These are phyloP conservation scores for Ceraclea dissimilis DNA, from an alignment of 2,888 invertebrate species.

Conservation along the genomic window DNA sequence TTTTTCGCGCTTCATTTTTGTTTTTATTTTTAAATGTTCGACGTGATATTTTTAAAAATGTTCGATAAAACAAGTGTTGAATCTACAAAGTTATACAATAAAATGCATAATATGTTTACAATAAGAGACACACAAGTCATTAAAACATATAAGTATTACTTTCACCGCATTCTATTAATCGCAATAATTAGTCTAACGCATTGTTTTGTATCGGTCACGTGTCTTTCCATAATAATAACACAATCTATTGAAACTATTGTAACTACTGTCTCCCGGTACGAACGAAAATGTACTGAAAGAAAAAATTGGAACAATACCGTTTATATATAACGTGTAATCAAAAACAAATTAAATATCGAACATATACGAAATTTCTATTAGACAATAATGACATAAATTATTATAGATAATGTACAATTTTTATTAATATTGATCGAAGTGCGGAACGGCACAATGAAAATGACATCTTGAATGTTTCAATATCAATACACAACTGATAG, in stretches of 20 bases:
- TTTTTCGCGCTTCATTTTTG: neutral
- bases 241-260: neutral
- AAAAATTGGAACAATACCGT: neutral
- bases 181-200: neutral
- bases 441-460: too few relatives aligned
- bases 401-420: too few relatives aligned
- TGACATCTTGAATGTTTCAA: too few relatives aligned
- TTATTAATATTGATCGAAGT: too few relatives aligned
- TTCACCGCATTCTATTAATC: neutral
- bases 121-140: neutral
- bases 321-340: conserved; percentile 3
- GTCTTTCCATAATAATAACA: neutral
- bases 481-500: too few relatives aligned
- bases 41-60: too few relatives aligned
- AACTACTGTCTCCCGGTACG: neutral
- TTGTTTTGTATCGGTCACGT: neutral
- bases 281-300: conserved; percentile 2
- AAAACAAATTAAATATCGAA: neutral
- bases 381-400: too few relatives aligned
- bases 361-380: too few relatives aligned
- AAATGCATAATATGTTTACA: neutral
- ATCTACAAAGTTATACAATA: neutral
- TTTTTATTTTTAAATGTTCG: neutral
- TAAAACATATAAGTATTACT: neutral
- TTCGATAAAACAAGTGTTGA: neutral